A percentile compares a stretch with the other conserved stretches of the same genome.
These are phyloP conservation scores for Calonectris borealis DNA, from an alignment of 2,113 vertebrate species.

Conservation along the genomic window DNA sequence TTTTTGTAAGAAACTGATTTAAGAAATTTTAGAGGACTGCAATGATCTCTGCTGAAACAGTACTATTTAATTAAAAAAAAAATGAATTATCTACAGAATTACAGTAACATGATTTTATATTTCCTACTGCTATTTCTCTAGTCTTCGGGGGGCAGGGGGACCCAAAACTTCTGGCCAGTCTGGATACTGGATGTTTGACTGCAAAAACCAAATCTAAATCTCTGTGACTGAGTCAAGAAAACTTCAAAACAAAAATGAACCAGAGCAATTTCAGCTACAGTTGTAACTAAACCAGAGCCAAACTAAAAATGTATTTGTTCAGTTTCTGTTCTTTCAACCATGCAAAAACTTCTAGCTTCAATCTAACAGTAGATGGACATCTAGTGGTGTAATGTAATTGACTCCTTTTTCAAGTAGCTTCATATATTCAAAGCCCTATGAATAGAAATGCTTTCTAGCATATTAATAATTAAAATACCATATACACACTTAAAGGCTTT, in stretches of 20 bases:
- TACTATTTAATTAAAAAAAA: neutral
- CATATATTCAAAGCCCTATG: neutral
- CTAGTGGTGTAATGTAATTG: neutral
- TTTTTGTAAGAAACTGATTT: neutral
- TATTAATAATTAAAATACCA: neutral
- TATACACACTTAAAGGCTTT: neutral
- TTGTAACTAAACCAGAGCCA: neutral
- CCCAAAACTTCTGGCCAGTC: neutral
- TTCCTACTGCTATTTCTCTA: neutral
- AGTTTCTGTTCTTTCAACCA: neutral
- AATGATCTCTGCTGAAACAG: neutral
- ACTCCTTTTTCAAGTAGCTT: neutral
- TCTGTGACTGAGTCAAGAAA: neutral
- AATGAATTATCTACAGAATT: neutral
- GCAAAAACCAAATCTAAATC: neutral
- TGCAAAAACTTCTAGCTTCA: neutral
- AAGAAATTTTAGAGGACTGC: neutral
- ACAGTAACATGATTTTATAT: neutral
- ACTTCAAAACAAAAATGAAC: neutral
- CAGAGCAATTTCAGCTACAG: neutral
- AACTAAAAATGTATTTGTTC: neutral
- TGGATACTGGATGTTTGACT: neutral
- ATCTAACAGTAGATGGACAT: neutral
- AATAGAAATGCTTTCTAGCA: neutral
- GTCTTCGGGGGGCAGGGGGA: neutral